phyloP scores from a whole-genome alignment of 2,888 invertebrate species.

The Pyralis farinalis region DNA sequence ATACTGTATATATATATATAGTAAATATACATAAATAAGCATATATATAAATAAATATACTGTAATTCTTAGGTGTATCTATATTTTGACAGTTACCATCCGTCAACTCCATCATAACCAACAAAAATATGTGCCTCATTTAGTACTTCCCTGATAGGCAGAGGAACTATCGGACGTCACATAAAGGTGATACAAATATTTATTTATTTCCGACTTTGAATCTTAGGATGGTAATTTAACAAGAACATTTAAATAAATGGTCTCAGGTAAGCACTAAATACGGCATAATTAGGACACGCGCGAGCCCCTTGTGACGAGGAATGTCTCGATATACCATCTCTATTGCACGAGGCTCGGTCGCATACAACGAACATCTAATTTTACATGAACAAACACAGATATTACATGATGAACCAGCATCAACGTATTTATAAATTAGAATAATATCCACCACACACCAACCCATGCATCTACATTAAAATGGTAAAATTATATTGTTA shows the following conservation, averaged over 20 bases:
- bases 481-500: not conserved
- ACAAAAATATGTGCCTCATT: not conserved
- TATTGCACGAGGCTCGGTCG: not conserved
- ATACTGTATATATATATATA: too few species aligned
- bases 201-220: too few species aligned
- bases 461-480: not conserved
- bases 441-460: conserved; percentile 5
- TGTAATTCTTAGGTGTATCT: too few species aligned
- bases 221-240: too few species aligned
- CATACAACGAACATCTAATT: conserved; percentile 6
- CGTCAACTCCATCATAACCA: conserved; percentile 18
- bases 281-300: not conserved
- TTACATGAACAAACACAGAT: conserved; percentile 9
- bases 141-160: too few species aligned
- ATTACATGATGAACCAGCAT: conserved; percentile 32
- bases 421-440: conserved; percentile 11
- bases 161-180: too few species aligned
- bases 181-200: too few species aligned
- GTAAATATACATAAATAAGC: too few species aligned
- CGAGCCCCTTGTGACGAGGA: not conserved
- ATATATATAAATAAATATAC: too few species aligned
- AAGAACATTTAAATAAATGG: too few species aligned
- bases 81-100: conserved; percentile 13
- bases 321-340: too few species aligned
- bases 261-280: not conserved